These are phyloP conservation scores for Bombyx huttoni DNA, from an alignment of 2,888 invertebrate species.

Conservation along the genomic window DNA sequence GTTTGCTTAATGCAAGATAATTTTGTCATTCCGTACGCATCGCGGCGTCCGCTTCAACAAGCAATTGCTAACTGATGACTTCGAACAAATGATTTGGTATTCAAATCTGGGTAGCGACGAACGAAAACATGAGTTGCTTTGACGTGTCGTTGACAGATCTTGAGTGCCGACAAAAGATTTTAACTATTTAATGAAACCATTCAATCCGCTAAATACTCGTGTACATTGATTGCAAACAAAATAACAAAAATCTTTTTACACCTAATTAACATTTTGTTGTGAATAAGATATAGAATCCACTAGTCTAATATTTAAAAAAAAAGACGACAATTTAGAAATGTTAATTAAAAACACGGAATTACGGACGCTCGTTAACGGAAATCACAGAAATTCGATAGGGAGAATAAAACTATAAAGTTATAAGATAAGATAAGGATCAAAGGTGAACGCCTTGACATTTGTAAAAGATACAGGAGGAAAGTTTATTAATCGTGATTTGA, in stretches of 20 bases:
- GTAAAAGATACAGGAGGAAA: background rate
- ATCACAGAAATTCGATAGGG: background rate
- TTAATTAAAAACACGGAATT: background rate
- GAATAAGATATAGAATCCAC: no score
- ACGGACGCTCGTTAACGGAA: background rate
- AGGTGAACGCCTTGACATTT: background rate
- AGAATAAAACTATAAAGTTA: background rate
- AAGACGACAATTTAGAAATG: background rate
- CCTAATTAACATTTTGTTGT: no score
- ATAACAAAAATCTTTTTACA: no score
- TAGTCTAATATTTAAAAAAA: no score
- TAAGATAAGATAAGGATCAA: background rate
- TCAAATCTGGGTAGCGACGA: conserved; percentile 24
- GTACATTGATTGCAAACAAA: no score
- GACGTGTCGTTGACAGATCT: conserved; percentile 28
- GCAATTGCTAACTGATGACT: conserved; percentile 15
- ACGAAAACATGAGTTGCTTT: conserved; percentile 24
- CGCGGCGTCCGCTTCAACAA: conserved; percentile 11
- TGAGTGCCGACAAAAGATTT: conserved; percentile 21
- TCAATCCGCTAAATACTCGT: no score
- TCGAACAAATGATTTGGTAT: conserved; percentile 30
- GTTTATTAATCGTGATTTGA: background rate
- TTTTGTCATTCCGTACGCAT: conserved; percentile 16
- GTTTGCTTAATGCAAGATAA: conserved; percentile 9
- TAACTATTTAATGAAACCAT: background rate